Evolutionary conservation across 2,797 vertebrate genomes (phyloP).

Genomic region (Danio choprae): DNA sequence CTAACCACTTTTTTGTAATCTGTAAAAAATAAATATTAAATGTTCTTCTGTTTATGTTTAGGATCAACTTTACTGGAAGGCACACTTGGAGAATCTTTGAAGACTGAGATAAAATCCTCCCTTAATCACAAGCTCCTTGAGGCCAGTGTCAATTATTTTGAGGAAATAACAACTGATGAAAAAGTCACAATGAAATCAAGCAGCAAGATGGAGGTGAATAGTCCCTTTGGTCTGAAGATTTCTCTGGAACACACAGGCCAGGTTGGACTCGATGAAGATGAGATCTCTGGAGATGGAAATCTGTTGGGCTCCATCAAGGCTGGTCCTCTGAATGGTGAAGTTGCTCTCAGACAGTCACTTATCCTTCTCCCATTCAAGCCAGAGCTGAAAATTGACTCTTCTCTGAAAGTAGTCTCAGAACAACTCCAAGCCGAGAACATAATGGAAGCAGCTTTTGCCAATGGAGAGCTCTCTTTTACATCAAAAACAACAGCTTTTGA

Average conservation of each 20-base stretch:
- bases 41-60: conserved; percentile 67
- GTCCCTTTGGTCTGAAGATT: conserved; percentile 79
- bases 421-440: conserved; percentile 80
- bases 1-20: not conserved
- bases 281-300: conserved; percentile 74
- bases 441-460: conserved; percentile 73
- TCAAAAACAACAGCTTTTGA: conserved; percentile 83
- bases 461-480: conserved; percentile 75
- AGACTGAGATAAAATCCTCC: conserved; percentile 75
- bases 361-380: conserved; percentile 70
- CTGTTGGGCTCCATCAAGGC: conserved; percentile 76
- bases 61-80: conserved; percentile 82
- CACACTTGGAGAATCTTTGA: conserved; percentile 69
- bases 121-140: conserved; percentile 85
- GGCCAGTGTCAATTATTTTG: conserved; percentile 77
- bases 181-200: conserved; percentile 70
- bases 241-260: conserved; percentile 73
- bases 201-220: conserved; percentile 79
- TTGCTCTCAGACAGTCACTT: conserved; percentile 72
- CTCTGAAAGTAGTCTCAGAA: conserved; percentile 81
- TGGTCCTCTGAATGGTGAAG: conserved; percentile 78
- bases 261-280: conserved; percentile 69
- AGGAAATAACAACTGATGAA: conserved; percentile 71
- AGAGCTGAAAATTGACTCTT: conserved; percentile 79
- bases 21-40: not conserved